phyloP scores from a whole-genome alignment of 1,140 invertebrate species.

The Cyphomyrmex costatus region DNA sequence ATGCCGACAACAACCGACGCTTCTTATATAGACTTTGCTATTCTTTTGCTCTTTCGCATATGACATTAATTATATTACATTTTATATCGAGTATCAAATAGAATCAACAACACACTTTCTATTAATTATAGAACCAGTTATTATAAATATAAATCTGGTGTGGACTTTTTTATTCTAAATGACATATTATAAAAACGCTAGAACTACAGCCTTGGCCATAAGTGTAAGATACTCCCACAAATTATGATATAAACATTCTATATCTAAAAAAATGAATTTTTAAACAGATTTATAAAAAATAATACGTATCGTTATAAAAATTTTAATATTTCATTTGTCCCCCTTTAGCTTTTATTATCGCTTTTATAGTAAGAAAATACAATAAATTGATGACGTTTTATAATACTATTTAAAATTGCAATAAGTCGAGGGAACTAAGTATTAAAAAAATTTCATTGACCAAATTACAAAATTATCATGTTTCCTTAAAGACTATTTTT shows the following conservation, averaged over 20 bases:
- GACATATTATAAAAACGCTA: neutral
- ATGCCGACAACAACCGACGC: neutral
- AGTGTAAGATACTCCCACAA: too few relatives aligned
- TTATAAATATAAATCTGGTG: neutral
- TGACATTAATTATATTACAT: neutral
- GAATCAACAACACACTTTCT: neutral
- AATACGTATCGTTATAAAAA: neutral
- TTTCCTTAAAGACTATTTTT: conserved; percentile 20
- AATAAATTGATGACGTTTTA: too few relatives aligned
- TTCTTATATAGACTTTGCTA: conserved; percentile 24
- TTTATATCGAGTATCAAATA: neutral
- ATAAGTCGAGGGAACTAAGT: neutral
- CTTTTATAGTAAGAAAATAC: too few relatives aligned
- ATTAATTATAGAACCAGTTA: neutral
- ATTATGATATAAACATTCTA: too few relatives aligned
- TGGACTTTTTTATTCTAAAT: conserved; percentile 1
- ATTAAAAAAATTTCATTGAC: neutral
- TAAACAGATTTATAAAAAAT: too few relatives aligned
- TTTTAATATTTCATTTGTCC: neutral
- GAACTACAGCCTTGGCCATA: neutral
- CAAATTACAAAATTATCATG: neutral
- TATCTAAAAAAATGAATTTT: too few relatives aligned
- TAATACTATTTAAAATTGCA: neutral
- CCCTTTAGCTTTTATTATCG: too few relatives aligned
- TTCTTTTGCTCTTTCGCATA: neutral